Base-by-base conservation (phyloP, 1,140 invertebrate genomes). In the Cryptotermes secundus region DNA sequence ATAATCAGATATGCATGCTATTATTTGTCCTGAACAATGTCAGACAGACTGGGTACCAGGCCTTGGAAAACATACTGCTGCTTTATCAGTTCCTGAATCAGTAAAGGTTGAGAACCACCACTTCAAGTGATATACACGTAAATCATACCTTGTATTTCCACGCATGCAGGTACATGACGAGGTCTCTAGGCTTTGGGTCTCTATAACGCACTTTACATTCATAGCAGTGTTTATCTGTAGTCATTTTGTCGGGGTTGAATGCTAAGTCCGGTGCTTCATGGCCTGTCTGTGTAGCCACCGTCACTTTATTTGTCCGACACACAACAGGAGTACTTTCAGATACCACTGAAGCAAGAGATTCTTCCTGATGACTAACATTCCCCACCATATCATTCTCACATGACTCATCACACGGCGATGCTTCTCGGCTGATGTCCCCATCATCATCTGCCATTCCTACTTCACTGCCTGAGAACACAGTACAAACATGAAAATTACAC, bases 91-190 rank as follows among this genome's bases (percentile, higher is more conserved):
- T 22, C 53, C 19, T 59, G 26, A 59, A 59, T 59, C 19, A 59
- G 53, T 59, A n/a, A n/a, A n/a, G n/a, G n/a, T n/a, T n/a, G n/a
- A n/a, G n/a, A n/a, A n/a, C n/a, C n/a, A n/a, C 53, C 16, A 19
- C 1, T 49, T 49, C 45, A 49, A 1, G 45, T 19, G 16, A 22
- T 22, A 16, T 22, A 19, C 45, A 49, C 35, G n/a, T n/a, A n/a
- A n/a, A n/a, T n/a, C 83, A 31, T 87, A 92, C 95, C 91, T 94
- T 95, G 89, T 98, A 99, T 88, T 95, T 96, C 93, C 97, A 96
- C 31, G 97, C 97, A 90, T 99, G 98, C 26, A 99, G 92, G 90
- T 97, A 99, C 96, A 99, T 98, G 84, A 98, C 94, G 31, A 99
- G 92, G 89, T 99, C 96, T 85, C 95, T 93, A 0, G 96, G 95